Evolutionary conservation across 2,113 vertebrate genomes (phyloP), one percentile per base, ranked within the genome.

Genomic region (Turdus rufiventris): DNA sequence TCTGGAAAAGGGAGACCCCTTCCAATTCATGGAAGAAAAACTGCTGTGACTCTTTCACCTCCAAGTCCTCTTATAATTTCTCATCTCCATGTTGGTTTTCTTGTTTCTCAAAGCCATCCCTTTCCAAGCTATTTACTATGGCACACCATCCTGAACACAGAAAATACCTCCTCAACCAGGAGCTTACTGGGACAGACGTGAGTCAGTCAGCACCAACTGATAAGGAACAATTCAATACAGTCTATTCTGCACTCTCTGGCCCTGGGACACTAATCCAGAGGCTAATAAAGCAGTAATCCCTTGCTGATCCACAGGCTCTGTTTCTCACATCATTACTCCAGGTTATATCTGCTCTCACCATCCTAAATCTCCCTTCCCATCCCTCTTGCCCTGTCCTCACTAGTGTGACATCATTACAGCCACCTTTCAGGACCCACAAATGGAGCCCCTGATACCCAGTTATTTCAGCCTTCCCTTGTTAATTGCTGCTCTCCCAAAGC

Each of bases 251-350:
- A 65, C 60, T 42, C 56, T 78, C 82, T 34, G 61, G 62, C 76
- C 38, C 63, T 36, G 31, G n/a, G 71, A 90, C 87, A 80, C 82
- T 95, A 97, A 97, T 95, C 94, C 85, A 81, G 60, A 88, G 36
- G 48, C 56, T 86, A 95, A 91, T 79, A 94, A 96, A 88, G 56
- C 72, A 76, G 54, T 96, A 95, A 97, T 95, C 85, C 74, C 21
- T 66, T 36, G n/a, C 90, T 86, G 88, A 89, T 50, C 36, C 0
- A 0, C 38, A 50, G 75, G 93, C 72, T 96, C 67, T 6, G 1
- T 91, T 97, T 96, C 85, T 60, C 21, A 56, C 7, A 20, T 76
- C 60, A 80, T 76, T 66, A 43, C 53, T 91, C 45, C 12, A 25
- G 74, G 25, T 85, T 72, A 5, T 63, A 91, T 85, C 88, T 66